These are phyloP conservation scores for Eristalinus aeneus DNA, from an alignment of 2,888 invertebrate species.

Conservation along the genomic window DNA sequence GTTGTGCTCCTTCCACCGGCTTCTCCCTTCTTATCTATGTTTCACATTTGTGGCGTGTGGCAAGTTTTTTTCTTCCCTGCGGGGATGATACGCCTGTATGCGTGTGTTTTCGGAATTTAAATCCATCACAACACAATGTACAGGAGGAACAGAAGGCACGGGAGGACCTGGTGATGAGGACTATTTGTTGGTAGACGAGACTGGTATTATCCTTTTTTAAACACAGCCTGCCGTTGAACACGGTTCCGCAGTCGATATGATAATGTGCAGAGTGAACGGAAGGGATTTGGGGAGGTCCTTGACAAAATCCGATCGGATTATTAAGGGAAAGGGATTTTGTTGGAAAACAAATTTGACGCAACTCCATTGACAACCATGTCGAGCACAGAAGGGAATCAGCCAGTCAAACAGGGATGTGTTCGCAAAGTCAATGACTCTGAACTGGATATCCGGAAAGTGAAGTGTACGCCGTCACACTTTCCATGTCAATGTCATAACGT, in stretches of 20 bases:
- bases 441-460: slow-evolving; percentile 4
- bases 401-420: too few relatives aligned
- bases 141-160: neutral
- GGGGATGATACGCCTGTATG: neutral
- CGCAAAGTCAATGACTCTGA: slow-evolving; percentile 44
- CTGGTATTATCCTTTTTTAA: slow-evolving; percentile 36
- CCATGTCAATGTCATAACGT: slow-evolving; percentile 7
- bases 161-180: slow-evolving; percentile 29
- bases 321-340: slow-evolving; percentile 6
- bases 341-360: slow-evolving; percentile 46
- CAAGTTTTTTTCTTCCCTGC: slow-evolving; percentile 23
- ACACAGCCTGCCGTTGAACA: slow-evolving; percentile 46
- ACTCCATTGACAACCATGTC: slow-evolving; percentile 54
- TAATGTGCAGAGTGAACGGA: slow-evolving; percentile 22
- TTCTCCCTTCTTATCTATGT: slow-evolving; percentile 38
- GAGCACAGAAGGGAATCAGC: neutral
- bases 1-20: too few relatives aligned
- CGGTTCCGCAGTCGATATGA: slow-evolving; percentile 63
- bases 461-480: neutral
- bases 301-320: slow-evolving; percentile 56
- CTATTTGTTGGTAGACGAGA: slow-evolving; percentile 31
- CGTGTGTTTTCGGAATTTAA: slow-evolving; percentile 57
- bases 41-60: slow-evolving; percentile 53
- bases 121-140: slow-evolving; percentile 45
- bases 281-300: neutral